Evolutionary conservation across 2,888 invertebrate species (phyloP).

Genomic region (Tipula vernalis): DNA sequence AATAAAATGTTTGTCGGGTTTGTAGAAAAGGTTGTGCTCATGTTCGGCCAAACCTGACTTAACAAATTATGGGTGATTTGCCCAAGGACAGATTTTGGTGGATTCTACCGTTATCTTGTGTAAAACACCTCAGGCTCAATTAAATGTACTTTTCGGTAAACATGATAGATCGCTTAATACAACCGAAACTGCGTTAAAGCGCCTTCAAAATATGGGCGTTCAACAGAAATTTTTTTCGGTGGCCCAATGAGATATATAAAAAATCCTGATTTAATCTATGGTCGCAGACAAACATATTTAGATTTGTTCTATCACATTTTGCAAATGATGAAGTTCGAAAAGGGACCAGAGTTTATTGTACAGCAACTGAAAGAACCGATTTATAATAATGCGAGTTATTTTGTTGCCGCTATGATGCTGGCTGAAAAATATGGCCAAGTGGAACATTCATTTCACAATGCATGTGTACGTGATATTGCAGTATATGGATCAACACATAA

Average conservation of each 20-base stretch:
- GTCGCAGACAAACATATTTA: no score
- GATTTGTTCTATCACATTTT: no score
- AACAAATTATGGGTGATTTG: no score
- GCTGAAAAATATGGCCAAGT: neutral
- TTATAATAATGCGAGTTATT: neutral
- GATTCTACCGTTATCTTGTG: neutral
- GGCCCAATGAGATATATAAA: neutral
- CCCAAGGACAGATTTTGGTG: neutral
- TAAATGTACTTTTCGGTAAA: neutral
- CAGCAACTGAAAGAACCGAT: neutral
- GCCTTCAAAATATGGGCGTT: neutral
- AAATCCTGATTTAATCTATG: no score
- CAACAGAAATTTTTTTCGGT: neutral
- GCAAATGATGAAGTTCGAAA: no score
- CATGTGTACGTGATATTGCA: neutral
- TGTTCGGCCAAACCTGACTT: no score
- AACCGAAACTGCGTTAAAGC: neutral
- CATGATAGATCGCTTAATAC: neutral
- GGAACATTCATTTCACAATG: neutral
- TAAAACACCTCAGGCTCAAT: neutral
- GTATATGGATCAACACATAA: neutral
- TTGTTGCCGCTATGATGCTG: neutral
- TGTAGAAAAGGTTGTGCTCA: no score
- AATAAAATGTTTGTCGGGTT: no score
- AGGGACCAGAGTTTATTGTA: no score